Percentiles rank a stretch among this genome's conserved stretches.
Evolutionary conservation across 2,888 invertebrate genomes (phyloP).

Genomic region (Drepanosiphum platanoidis): DNA sequence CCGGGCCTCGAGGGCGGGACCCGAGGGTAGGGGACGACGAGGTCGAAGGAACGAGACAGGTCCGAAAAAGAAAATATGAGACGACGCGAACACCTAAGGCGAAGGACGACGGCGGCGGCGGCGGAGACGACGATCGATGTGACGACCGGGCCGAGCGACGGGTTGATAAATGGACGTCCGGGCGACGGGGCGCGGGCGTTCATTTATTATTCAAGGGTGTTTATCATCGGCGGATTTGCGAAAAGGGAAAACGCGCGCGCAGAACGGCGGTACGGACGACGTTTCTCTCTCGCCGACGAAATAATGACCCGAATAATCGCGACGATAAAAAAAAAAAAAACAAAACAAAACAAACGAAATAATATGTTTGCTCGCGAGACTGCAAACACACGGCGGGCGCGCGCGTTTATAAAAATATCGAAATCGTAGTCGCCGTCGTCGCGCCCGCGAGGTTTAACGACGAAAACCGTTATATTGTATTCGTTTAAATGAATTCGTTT

Average conservation of each 20-base stretch:
- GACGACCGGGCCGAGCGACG: background rate
- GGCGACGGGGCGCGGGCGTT: slow-evolving; percentile 16
- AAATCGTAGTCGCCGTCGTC: background rate
- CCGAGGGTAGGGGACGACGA: background rate
- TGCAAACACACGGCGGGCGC: background rate
- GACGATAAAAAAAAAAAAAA: slow-evolving; percentile 48
- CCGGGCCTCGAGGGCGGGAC: background rate
- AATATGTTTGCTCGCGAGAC: slow-evolving; percentile 42
- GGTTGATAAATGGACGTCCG: slow-evolving; percentile 55
- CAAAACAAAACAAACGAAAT: too few relatives aligned
- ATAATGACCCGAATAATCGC: slow-evolving; percentile 59
- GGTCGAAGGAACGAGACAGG: slow-evolving; percentile 14
- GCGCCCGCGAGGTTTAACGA: background rate
- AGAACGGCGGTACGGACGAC: slow-evolving; percentile 47
- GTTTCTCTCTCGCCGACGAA: slow-evolving; percentile 33
- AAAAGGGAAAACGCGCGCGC: slow-evolving; percentile 43
- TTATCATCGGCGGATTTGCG: slow-evolving; percentile 60
- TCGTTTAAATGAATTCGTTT: too few relatives aligned
- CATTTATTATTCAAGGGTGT: slow-evolving; percentile 62
- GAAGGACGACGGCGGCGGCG: slow-evolving; percentile 13
- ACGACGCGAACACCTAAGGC: slow-evolving; percentile 48
- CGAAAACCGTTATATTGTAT: background rate
- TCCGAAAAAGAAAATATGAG: slow-evolving; percentile 46
- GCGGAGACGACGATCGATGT: slow-evolving; percentile 42
- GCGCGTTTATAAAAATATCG: too few relatives aligned